Evolutionary conservation across 1,140 invertebrate species (phyloP).

Genomic region (Aphaenogaster floridana): DNA sequence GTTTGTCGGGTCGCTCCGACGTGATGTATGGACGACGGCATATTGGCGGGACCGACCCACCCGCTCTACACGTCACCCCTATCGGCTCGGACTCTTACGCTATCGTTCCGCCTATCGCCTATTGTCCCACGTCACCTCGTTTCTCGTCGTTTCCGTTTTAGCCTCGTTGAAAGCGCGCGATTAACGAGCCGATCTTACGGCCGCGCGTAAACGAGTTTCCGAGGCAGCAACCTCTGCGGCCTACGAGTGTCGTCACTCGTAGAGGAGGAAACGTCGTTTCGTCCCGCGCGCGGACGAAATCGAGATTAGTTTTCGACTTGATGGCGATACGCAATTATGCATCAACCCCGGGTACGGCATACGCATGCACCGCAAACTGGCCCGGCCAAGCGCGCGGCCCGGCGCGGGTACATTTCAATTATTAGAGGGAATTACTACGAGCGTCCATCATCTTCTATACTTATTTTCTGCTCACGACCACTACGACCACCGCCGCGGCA

Average conservation of each 20-base stretch:
- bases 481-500: conserved; percentile 71
- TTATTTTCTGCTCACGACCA: conserved; percentile 85
- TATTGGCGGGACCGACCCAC: conserved; percentile 84
- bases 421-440: conserved; percentile 87
- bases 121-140: conserved; percentile 48
- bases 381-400: conserved; percentile 73
- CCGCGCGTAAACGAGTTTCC: background rate
- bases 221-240: background rate
- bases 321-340: conserved; percentile 75
- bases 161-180: conserved; percentile 5
- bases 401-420: conserved; percentile 87
- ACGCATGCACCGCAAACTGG: conserved; percentile 77
- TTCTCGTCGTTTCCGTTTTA: background rate
- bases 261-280: background rate
- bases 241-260: background rate
- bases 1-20: conserved; percentile 86
- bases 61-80: conserved; percentile 82
- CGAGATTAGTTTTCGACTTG: conserved; percentile 76
- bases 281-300: conserved; percentile 65
- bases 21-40: conserved; percentile 87
- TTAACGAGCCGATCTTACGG: conserved; percentile 18
- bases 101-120: conserved; percentile 73
- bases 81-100: conserved; percentile 79
- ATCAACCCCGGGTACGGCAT: conserved; percentile 65
- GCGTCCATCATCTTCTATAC: conserved; percentile 87